Conservation (phyloP, 2,888 invertebrate genomes). For the Agrochola lota region DNA sequence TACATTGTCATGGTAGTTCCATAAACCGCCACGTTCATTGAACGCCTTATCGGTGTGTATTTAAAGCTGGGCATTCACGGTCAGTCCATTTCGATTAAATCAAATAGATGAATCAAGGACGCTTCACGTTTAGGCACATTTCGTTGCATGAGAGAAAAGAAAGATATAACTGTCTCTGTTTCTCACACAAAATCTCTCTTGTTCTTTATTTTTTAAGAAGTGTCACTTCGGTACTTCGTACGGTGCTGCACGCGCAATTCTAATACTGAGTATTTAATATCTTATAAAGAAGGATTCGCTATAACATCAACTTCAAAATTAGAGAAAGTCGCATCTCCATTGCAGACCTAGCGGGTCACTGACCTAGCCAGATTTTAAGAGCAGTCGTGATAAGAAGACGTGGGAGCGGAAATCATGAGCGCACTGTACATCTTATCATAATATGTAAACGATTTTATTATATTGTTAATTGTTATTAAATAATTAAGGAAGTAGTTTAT, state of each 20-base stretch:
- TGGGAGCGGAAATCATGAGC: slow-evolving; percentile 64
- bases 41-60: neutral
- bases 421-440: slow-evolving; percentile 33
- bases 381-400: slow-evolving; percentile 60
- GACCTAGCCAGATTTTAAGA: slow-evolving; percentile 59
- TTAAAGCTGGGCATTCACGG: too few relatives aligned
- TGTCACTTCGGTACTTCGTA: neutral
- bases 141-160: neutral
- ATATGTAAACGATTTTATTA: slow-evolving; percentile 33
- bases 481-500: neutral
- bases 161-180: neutral
- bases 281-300: neutral
- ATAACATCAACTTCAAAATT: neutral
- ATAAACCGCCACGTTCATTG: neutral
- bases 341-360: slow-evolving; percentile 38
- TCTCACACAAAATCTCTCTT: neutral
- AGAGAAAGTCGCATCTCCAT: neutral
- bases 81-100: too few relatives aligned
- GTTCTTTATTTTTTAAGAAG: neutral
- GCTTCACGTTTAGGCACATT: neutral
- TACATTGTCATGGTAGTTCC: neutral
- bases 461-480: slow-evolving; percentile 18
- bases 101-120: neutral
- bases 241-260: too few relatives aligned
- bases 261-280: neutral